Percentiles rank a stretch among this genome's conserved stretches.
These are phyloP conservation scores for Rhinatrema bivittatum DNA, from an alignment of 2,797 vertebrate species.

Conservation along the genomic window DNA sequence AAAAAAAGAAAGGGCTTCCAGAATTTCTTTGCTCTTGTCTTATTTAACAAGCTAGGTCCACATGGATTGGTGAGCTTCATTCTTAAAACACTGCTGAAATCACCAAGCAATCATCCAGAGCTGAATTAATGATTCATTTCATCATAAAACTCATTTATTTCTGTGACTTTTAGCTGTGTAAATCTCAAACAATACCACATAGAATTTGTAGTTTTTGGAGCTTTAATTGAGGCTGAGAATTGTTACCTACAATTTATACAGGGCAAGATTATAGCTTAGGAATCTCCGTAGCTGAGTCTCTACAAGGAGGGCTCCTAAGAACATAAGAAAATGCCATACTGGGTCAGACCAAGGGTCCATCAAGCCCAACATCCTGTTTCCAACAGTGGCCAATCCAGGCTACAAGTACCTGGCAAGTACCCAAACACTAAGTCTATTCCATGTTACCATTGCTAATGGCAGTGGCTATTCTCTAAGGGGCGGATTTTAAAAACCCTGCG, in stretches of 20 bases:
- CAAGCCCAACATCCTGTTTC: too few species aligned
- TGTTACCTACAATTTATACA: not conserved
- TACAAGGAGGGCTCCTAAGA: too few species aligned
- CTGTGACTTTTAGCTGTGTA: not conserved
- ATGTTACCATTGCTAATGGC: too few species aligned
- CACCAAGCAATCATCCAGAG: not conserved
- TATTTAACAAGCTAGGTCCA: not conserved
- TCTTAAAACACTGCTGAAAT: not conserved
- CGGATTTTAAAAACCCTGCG: too few species aligned
- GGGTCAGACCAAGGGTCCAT: too few species aligned
- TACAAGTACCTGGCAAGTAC: too few species aligned
- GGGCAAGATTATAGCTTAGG: not conserved
- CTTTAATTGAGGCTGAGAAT: constrained; percentile 2
- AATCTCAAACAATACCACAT: not conserved
- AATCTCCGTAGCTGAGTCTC: too few species aligned
- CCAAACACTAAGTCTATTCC: too few species aligned
- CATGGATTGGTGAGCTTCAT: not conserved
- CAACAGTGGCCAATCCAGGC: too few species aligned
- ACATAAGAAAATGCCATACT: too few species aligned
- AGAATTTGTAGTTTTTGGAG: not conserved
- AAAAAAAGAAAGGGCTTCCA: too few species aligned
- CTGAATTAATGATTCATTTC: constrained; percentile 3
- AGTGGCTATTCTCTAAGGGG: too few species aligned
- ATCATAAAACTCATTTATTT: not conserved
- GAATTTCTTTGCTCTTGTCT: not conserved